Percentiles rank a stretch among this genome's conserved stretches.
phyloP scores from a whole-genome alignment of 2,113 vertebrate species.

The Podarcis raffonei region DNA sequence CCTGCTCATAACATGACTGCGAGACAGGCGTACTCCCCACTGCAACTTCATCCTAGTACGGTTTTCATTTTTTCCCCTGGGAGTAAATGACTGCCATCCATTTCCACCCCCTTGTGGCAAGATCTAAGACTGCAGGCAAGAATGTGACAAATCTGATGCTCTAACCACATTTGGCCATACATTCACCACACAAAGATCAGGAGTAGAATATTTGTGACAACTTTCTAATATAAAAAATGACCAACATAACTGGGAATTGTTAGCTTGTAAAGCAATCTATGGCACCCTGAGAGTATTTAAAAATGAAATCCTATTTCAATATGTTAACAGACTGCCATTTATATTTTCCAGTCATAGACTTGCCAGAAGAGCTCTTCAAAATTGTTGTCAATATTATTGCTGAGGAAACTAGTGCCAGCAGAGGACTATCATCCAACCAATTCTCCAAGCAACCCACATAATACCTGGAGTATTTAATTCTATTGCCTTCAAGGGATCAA shows the following conservation, averaged over 20 bases:
- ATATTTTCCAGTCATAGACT: background rate
- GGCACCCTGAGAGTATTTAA: background rate
- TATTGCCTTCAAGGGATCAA: background rate
- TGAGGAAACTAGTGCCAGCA: background rate
- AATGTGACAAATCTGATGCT: background rate
- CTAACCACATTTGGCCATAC: background rate
- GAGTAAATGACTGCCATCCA: background rate
- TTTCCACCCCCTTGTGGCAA: background rate
- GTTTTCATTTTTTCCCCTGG: too few species aligned
- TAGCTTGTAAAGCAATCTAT: background rate
- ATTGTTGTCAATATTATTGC: background rate
- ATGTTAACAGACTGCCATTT: background rate
- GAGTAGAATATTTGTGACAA: background rate
- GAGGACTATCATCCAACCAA: background rate
- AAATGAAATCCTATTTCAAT: background rate
- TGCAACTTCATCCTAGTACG: background rate
- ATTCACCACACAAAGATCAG: background rate
- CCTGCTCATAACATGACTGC: background rate
- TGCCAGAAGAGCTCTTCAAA: background rate
- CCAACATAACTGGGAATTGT: background rate
- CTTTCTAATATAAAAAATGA: background rate
- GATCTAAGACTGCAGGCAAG: background rate
- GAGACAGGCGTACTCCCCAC: background rate
- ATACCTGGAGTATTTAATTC: background rate
- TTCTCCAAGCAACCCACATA: background rate